Conservation (phyloP, 2,888 invertebrate genomes). For the Petrolisthes manimaculis region DNA sequence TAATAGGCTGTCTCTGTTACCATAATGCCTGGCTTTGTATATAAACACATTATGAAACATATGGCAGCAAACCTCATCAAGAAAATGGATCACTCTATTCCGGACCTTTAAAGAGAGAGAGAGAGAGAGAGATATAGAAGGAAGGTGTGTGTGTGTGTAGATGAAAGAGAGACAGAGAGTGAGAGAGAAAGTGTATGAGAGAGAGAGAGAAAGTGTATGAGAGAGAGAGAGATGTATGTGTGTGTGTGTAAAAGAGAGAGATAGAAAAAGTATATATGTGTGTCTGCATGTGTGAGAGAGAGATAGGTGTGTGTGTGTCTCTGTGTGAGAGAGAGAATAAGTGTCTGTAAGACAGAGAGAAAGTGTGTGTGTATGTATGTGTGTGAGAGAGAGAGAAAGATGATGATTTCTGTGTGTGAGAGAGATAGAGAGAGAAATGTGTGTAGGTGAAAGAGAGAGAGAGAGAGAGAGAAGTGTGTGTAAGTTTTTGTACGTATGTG, state of each 20-base stretch:
- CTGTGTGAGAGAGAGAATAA: background rate
- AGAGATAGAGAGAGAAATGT: no score
- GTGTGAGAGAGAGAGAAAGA: background rate
- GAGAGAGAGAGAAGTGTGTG: no score
- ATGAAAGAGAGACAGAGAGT: background rate
- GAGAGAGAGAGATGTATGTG: no score
- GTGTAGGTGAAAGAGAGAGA: background rate
- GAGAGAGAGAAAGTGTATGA: no score
- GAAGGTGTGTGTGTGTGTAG: background rate
- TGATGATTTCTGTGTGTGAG: background rate
- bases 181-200: no score
- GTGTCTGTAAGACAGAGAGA: background rate
- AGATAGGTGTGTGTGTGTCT: no score
- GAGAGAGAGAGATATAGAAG: background rate
- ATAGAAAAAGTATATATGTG: no score
- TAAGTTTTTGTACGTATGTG: no score
- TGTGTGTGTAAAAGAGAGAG: conserved; percentile 73
- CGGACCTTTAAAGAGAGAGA: background rate
- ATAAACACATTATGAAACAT: background rate
- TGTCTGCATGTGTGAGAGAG: no score
- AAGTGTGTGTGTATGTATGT: background rate
- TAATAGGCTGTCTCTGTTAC: no score
- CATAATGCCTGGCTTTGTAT: background rate
- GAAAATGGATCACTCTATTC: background rate
- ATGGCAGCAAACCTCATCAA: no score